Evolutionary conservation across 2,888 invertebrate genomes (phyloP), one percentile per base, ranked within the genome.

Genomic region (Macropis europaea): DNA sequence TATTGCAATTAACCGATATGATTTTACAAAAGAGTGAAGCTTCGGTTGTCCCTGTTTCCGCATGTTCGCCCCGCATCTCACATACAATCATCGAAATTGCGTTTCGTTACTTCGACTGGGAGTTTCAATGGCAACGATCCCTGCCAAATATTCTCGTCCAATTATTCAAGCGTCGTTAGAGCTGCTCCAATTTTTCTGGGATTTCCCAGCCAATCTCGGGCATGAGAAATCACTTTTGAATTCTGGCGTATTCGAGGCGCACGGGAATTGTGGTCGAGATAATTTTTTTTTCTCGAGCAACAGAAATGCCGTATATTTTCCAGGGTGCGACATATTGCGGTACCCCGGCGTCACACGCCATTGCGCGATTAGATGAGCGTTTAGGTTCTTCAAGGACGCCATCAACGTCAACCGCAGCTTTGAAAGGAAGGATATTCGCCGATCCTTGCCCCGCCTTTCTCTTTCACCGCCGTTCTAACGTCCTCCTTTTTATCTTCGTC

Each of bases 281-380:
- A 42, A 63, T 57, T 53, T 62, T 45, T 45, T 19, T 9, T 2
- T 22, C 6, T 11, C 4, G 26, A 32, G 19, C 30, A 19, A 2
- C 1, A 7, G 22, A 22, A 30, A 22, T n/a, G n/a, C 9, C 32
- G 11, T 59, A 50, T 15, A 56, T 52, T 71, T 67, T 61, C 26
- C 38, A 24, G 15, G 60, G 36, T 47, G 38, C 50, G 34, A 56
- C 19, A 28, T 34, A 17, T 42, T 32, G 30, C 34, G 43, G 34
- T 48, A 48, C 48, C 52, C 11, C 24, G 40, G 40, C 34, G 19
- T 68, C 70, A 70, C 69, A 48, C 64, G 66, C 77, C 71, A 82
- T 82, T 82, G 76, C 64, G 69, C 73, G 74, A 83, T 82, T 81
- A 81, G 69, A 60, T 66, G 64, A 70, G 47, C 63, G 61, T 79